These are phyloP conservation scores for Sarcophaga peregrina DNA, from an alignment of 1,140 invertebrate genomes.

Conservation along the genomic window DNA sequence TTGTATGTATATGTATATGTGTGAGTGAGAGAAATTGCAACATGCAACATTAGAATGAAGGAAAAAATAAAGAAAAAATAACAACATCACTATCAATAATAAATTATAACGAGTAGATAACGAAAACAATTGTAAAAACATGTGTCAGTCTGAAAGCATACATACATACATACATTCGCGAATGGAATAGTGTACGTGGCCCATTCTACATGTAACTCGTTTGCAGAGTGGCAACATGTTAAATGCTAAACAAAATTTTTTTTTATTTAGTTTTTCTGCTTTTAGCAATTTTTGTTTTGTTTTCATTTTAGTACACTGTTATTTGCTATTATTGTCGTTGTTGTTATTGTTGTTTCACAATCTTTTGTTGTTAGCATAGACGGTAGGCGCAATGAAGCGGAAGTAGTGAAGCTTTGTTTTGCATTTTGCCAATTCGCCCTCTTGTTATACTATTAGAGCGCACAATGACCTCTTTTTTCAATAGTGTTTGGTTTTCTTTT, in stretches of 20 bases:
- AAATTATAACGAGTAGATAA: not conserved
- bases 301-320: too few relatives aligned
- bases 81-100: not conserved
- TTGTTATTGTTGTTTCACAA: not conserved
- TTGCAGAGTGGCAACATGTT: not conserved
- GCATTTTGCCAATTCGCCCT: not conserved
- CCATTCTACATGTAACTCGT: not conserved
- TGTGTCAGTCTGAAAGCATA: not conserved
- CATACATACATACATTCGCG: not conserved
- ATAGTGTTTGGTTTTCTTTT: not conserved
- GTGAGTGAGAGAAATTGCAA: not conserved
- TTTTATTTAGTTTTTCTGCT: not conserved
- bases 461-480: constrained; percentile 31
- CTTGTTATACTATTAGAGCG: constrained; percentile 22
- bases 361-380: constrained; percentile 13
- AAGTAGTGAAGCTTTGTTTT: constrained; percentile 14
- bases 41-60: not conserved
- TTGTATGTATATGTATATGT: not conserved
- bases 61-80: not conserved
- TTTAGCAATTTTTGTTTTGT: not conserved
- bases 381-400: constrained; percentile 26
- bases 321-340: not conserved
- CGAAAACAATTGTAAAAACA: constrained; percentile 14
- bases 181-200: not conserved
- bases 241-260: not conserved